A percentile compares a stretch with the other conserved stretches of the same genome.
These are phyloP conservation scores for Dissostichus mawsoni DNA, from an alignment of 2,113 vertebrate genomes.

Conservation along the genomic window DNA sequence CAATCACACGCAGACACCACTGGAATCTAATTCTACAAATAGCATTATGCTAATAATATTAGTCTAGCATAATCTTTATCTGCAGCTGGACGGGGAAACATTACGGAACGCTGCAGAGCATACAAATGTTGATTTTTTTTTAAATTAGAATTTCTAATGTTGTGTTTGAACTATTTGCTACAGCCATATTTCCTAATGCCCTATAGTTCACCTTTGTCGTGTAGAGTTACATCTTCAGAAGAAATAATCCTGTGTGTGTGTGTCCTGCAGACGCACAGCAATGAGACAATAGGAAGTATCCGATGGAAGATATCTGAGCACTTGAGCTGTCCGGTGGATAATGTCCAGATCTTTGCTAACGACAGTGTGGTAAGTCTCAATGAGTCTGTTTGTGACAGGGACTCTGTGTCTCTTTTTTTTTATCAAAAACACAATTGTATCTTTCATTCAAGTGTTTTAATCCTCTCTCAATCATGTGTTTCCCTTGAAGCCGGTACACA, in stretches of 20 bases:
- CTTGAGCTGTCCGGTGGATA: slow-evolving; percentile 95
- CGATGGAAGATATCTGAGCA: slow-evolving; percentile 98
- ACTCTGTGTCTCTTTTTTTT: neutral
- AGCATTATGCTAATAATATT: too few relatives aligned
- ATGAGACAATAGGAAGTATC: slow-evolving; percentile 96
- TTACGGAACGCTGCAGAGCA: too few relatives aligned
- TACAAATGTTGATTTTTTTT: too few relatives aligned
- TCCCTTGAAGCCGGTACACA: slow-evolving; percentile 32
- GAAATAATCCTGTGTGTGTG: slow-evolving; percentile 51
- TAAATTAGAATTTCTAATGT: too few relatives aligned
- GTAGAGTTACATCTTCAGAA: neutral
- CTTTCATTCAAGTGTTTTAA: slow-evolving; percentile 24
- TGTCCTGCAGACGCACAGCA: slow-evolving; percentile 93
- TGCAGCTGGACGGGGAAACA: too few relatives aligned
- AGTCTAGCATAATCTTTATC: too few relatives aligned
- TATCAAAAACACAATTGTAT: slow-evolving; percentile 12
- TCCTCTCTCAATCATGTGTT: slow-evolving; percentile 25
- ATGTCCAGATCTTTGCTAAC: slow-evolving; percentile 98
- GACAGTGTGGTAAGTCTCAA: slow-evolving; percentile 92
- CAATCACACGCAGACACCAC: too few relatives aligned
- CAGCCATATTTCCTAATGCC: too few relatives aligned
- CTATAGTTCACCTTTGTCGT: neutral
- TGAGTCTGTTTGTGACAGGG: neutral
- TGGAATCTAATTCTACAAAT: too few relatives aligned
- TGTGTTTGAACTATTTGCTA: too few relatives aligned